Evolutionary conservation across 2,113 vertebrate species (phyloP).

Genomic region (Cyphomyrus discorhynchus): DNA sequence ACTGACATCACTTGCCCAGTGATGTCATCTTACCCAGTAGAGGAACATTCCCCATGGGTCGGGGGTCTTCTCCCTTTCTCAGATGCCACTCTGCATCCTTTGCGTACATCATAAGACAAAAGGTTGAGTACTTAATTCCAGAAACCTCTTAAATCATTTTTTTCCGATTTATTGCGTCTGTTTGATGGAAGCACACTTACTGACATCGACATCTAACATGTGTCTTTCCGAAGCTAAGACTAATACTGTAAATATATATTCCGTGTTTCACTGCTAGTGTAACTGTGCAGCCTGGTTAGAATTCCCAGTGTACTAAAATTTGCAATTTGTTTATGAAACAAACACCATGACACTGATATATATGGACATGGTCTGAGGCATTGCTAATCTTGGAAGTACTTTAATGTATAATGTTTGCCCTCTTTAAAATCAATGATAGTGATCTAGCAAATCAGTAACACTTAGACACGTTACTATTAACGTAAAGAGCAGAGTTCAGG

Average conservation of each 20-base stretch:
- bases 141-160: background rate
- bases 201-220: background rate
- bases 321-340: background rate
- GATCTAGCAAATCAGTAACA: background rate
- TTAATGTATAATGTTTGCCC: background rate
- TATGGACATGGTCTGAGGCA: background rate
- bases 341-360: background rate
- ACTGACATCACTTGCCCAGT: background rate
- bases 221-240: background rate
- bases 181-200: background rate
- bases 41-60: background rate
- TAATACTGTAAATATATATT: background rate
- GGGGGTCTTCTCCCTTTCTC: background rate
- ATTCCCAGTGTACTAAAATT: background rate
- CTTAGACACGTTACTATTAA: background rate
- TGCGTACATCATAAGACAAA: background rate
- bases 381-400: background rate
- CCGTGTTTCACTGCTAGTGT: background rate
- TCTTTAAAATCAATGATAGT: background rate
- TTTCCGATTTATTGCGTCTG: background rate
- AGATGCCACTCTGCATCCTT: background rate
- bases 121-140: background rate
- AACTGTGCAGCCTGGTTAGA: background rate
- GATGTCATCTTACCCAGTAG: background rate
- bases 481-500: background rate